Conservation (phyloP, 1,140 invertebrate species). For the Rhyacophila brunnea region DNA sequence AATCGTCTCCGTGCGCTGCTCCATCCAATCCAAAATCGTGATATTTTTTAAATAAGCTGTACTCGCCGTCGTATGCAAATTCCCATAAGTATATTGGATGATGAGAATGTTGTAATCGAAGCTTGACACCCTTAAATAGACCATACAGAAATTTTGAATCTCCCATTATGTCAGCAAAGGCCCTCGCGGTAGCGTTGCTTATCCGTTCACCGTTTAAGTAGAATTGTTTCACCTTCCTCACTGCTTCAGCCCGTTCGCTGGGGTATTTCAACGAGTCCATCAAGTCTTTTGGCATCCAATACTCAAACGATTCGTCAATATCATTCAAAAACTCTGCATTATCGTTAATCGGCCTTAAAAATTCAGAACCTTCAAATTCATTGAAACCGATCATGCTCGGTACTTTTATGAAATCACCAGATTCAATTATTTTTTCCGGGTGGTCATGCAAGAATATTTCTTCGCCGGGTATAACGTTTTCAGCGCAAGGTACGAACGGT, state of each 20-base stretch:
- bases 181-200: background rate
- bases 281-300: slow-evolving; percentile 4
- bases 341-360: slow-evolving; percentile 38
- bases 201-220: slow-evolving; percentile 10
- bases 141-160: slow-evolving; percentile 7
- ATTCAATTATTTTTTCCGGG: slow-evolving; percentile 42
- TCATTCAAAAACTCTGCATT: slow-evolving; percentile 8
- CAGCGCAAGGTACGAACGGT: slow-evolving; percentile 46
- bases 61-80: too few species aligned
- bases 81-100: too few species aligned
- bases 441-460: slow-evolving; percentile 42
- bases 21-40: too few species aligned
- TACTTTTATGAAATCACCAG: slow-evolving; percentile 46
- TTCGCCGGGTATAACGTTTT: slow-evolving; percentile 41
- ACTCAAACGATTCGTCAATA: slow-evolving; percentile 11
- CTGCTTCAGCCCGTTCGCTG: slow-evolving; percentile 21
- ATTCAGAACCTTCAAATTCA: slow-evolving; percentile 48
- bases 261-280: background rate
- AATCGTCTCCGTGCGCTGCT: too few species aligned
- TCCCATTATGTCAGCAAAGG: slow-evolving; percentile 6
- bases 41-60: too few species aligned
- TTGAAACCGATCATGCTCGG: slow-evolving; percentile 50
- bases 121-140: too few species aligned
- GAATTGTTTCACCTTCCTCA: background rate
- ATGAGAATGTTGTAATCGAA: too few species aligned